These are phyloP conservation scores for Pterostichus madidus DNA, from an alignment of 2,888 invertebrate genomes.

Conservation along the genomic window DNA sequence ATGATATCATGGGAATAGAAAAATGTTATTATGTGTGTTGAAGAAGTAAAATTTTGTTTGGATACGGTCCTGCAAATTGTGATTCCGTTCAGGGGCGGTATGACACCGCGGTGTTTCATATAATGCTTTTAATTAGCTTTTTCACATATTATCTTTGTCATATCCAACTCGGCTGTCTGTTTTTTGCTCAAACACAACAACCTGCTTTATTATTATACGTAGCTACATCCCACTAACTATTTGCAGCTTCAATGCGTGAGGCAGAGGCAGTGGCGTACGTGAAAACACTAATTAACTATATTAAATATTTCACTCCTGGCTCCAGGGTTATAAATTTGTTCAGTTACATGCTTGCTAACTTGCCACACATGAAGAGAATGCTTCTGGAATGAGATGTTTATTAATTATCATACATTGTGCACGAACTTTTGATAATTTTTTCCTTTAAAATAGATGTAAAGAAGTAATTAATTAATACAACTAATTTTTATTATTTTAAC, in stretches of 20 bases:
- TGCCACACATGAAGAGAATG: not conserved
- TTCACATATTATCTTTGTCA: conserved; percentile 58
- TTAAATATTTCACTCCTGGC: conserved; percentile 43
- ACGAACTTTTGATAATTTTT: too few species aligned
- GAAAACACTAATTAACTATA: conserved; percentile 44
- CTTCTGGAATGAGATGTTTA: not conserved
- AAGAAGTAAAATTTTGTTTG: not conserved
- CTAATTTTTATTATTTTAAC: too few species aligned
- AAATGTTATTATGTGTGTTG: not conserved
- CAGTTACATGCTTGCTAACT: not conserved
- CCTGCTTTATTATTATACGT: conserved; percentile 48
- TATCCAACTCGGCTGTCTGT: conserved; percentile 50
- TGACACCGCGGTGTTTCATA: conserved; percentile 51
- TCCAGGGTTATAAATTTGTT: conserved; percentile 31
- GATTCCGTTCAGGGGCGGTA: conserved; percentile 1
- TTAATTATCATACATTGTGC: not conserved
- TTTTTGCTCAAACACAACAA: conserved; percentile 55
- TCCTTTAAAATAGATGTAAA: too few species aligned
- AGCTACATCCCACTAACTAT: conserved; percentile 21
- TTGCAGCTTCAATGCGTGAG: not conserved
- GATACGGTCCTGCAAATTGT: conserved; percentile 4
- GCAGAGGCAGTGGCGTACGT: conserved; percentile 9
- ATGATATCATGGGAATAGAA: too few species aligned
- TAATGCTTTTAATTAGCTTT: conserved; percentile 65
- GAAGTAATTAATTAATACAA: too few species aligned